Evolutionary conservation across 2,113 vertebrate genomes (phyloP).

Genomic region (Hystrix cristata): DNA sequence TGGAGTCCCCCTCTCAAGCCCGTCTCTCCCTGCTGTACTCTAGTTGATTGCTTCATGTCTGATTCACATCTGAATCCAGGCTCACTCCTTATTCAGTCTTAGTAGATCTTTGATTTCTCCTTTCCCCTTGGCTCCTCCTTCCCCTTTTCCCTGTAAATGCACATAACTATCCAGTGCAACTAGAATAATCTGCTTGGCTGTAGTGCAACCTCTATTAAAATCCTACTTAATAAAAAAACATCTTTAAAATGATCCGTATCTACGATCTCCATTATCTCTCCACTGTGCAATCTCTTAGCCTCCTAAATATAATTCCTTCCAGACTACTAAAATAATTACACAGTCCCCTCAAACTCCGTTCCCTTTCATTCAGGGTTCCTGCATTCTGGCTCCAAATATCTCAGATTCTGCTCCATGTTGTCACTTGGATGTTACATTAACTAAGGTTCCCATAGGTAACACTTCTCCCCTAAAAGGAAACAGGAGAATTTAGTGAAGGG

Average conservation of each 20-base stretch:
- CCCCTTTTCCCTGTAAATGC: background rate
- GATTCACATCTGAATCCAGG: background rate
- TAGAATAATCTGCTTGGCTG: background rate
- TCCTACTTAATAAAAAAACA: background rate
- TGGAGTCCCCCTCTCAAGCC: background rate
- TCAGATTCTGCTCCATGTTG: background rate
- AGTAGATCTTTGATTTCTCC: background rate
- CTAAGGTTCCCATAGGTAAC: background rate
- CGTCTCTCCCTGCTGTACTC: background rate
- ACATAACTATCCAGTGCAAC: background rate
- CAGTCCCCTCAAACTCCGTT: background rate
- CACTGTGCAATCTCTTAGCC: background rate
- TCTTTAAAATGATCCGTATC: background rate
- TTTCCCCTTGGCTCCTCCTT: background rate
- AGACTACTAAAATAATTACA: background rate
- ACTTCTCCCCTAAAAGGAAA: background rate
- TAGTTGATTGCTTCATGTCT: background rate
- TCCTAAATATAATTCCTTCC: background rate
- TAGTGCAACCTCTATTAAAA: background rate
- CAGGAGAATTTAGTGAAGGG: background rate
- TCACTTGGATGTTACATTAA: background rate
- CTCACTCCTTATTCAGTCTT: background rate
- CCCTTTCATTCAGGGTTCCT: background rate
- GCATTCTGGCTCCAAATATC: background rate
- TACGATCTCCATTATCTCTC: background rate